Percentiles rank a stretch among this genome's conserved stretches.
Evolutionary conservation across 1,140 invertebrate species (phyloP).

Genomic region (Bicyclus anynana): DNA sequence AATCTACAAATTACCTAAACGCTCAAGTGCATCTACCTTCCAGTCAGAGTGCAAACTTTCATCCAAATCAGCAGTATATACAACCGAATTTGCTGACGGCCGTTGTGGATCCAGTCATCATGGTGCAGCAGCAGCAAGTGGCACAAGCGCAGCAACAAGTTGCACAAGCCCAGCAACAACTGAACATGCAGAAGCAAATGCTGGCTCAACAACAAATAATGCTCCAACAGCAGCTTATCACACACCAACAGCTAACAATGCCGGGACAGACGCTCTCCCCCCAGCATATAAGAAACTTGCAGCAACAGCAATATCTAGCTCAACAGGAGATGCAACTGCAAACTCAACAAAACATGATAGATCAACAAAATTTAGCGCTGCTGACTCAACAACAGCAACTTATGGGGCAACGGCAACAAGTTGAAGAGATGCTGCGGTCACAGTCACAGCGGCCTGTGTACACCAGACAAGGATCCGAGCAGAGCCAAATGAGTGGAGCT

Average conservation of each 20-base stretch:
- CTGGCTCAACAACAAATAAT: constrained; percentile 68
- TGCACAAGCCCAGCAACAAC: constrained; percentile 62
- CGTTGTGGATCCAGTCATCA: constrained; percentile 50
- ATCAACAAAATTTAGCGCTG: constrained; percentile 64
- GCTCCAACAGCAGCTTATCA: constrained; percentile 65
- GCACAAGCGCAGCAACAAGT: constrained; percentile 69
- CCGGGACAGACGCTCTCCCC: constrained; percentile 73
- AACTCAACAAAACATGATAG: constrained; percentile 66
- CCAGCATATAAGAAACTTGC: constrained; percentile 70
- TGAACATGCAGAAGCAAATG: constrained; percentile 68
- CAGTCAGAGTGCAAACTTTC: constrained; percentile 52
- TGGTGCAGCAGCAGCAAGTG: constrained; percentile 61
- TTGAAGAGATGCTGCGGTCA: constrained; percentile 61
- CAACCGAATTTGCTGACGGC: constrained; percentile 48
- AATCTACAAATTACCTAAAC: constrained; percentile 57
- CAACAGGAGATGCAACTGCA: constrained; percentile 72
- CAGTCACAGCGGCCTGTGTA: constrained; percentile 68
- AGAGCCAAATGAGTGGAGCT: constrained; percentile 58
- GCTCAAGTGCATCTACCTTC: constrained; percentile 59
- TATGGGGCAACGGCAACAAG: constrained; percentile 75
- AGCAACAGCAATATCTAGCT: constrained; percentile 71
- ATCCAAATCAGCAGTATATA: constrained; percentile 59
- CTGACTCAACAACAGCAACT: constrained; percentile 74
- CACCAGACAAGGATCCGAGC: constrained; percentile 60
- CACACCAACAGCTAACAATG: constrained; percentile 64